Evolutionary conservation across 2,888 invertebrate species (phyloP), one percentile per base, ranked within the genome.

Genomic region (Lamellibrachia satsuma): DNA sequence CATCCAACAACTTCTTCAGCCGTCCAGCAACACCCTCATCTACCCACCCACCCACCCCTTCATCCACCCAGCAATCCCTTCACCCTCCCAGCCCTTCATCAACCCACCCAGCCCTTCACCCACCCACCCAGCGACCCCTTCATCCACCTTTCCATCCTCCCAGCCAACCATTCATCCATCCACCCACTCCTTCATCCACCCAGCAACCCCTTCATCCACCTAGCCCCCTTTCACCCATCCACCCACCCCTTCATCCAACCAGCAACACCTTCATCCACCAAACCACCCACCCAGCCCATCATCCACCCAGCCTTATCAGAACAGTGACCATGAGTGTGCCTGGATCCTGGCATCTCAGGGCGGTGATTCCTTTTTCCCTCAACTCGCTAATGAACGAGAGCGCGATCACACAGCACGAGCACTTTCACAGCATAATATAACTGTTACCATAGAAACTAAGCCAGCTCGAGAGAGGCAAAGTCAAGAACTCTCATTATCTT

Each of bases 361-460:
- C 57, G 60, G 75, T 11, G 75, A 75, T 75, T 75, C 22, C 75
- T 75, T n/a, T 75, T 75, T 75, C 22, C 75, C 75, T 75, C 22
- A 22, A 15, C 75, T 75, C 22, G n/a, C 22, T 75, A 75, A 75
- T 75, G 75, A 75, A 15, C 75, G n/a, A 75, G 6, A 75, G 22
- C 22, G n/a, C 22, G n/a, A 75, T 75, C 75, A 22, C 22, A 15
- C 39, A 39, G 3, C 75, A 75, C 75, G 15, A 55, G 55, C 55
- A 55, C 55, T 55, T 55, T 55, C 55, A 55, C 55, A 55, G 60
- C 75, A 75, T 75, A 22, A 75, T n/a, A 75, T 75, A 75, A 75
- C 75, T 22, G 75, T 75, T 75, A 75, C 75, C 75, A 75, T 75
- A 75, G 75, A 22, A 75, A 75, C 75, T 75, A 75, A 75, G 75